Evolutionary conservation across 2,797 vertebrate species (phyloP).

Genomic region (Cossypha heuglini): DNA sequence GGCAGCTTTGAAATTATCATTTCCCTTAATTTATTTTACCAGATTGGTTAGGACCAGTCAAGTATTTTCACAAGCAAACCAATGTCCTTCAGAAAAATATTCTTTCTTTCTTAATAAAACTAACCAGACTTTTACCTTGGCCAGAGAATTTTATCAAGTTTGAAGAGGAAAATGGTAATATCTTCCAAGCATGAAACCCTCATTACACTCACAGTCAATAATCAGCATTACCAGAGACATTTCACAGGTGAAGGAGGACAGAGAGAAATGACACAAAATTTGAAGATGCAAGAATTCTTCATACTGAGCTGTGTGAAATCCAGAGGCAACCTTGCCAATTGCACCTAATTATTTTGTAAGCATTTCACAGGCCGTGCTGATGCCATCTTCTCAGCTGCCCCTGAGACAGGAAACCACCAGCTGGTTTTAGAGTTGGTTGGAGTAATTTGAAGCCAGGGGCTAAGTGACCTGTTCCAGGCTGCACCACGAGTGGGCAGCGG

Average conservation of each 20-base stretch:
- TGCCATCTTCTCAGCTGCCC: not conserved
- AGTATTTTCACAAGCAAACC: conserved; percentile 54
- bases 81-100: conserved; percentile 36
- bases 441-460: not conserved
- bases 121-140: conserved; percentile 28
- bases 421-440: not conserved
- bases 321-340: not conserved
- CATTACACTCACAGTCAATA: not conserved
- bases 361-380: not conserved
- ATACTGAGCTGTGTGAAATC: not conserved
- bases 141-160: conserved; percentile 54
- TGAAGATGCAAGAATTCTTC: conserved; percentile 21
- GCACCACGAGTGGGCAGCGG: fast-evolving
- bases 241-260: not conserved
- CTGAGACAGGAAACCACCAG: not conserved
- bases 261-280: not conserved
- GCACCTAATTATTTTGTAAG: not conserved
- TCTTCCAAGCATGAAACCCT: conserved; percentile 30
- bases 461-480: not conserved
- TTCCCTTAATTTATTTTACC: conserved; percentile 56
- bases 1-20: conserved; percentile 51
- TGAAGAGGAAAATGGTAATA: conserved; percentile 49
- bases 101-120: conserved; percentile 34
- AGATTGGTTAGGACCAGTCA: conserved; percentile 30
- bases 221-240: not conserved